Percentiles rank a stretch among this genome's conserved stretches.
Evolutionary conservation across 2,113 vertebrate genomes (phyloP).

Genomic region (Antechinus flavipes): DNA sequence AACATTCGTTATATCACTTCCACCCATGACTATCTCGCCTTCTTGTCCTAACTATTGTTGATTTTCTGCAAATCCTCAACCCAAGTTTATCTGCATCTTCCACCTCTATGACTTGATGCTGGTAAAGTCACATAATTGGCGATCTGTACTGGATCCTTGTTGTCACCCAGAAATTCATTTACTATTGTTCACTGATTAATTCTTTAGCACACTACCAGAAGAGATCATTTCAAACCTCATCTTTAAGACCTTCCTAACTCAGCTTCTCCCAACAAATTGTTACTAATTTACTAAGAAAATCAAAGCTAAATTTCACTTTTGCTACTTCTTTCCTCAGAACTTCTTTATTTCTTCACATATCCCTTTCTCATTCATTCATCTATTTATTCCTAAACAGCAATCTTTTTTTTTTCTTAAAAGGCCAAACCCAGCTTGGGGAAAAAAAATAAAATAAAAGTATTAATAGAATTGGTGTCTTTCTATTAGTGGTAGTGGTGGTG

Average conservation of each 20-base stretch:
- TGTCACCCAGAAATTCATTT: background rate
- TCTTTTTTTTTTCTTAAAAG: too few relatives aligned
- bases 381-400: background rate
- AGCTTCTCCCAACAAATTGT: background rate
- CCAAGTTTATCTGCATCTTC: background rate
- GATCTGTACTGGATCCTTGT: background rate
- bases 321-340: background rate
- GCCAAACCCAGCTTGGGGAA: too few relatives aligned
- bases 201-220: background rate
- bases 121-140: background rate
- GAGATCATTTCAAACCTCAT: background rate
- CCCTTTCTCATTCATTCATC: background rate
- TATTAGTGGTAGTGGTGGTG: too few relatives aligned
- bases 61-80: background rate
- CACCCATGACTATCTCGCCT: background rate
- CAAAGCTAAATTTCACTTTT: background rate
- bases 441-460: too few relatives aligned
- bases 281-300: background rate
- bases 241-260: background rate
- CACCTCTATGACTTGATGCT: background rate
- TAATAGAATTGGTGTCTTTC: too few relatives aligned
- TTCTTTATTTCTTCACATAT: background rate
- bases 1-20: conserved; percentile 39
- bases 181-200: background rate
- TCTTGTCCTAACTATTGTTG: background rate